These are phyloP conservation scores for Halictus ligatus DNA, from an alignment of 2,888 invertebrate species.

Conservation along the genomic window DNA sequence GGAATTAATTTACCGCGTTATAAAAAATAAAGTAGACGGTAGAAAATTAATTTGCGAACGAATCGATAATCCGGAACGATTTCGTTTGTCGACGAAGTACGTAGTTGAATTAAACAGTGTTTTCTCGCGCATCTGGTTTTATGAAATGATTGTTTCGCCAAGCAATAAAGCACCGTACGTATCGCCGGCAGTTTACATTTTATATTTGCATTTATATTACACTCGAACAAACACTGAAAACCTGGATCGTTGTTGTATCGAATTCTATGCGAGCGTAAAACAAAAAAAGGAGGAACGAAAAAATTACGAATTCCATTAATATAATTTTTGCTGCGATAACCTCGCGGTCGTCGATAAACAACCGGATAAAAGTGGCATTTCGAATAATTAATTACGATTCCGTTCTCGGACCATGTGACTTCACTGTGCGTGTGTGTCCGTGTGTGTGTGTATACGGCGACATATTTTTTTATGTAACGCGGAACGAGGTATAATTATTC, in stretches of 20 bases:
- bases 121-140: not conserved
- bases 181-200: not conserved
- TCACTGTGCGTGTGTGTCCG: no score
- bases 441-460: not conserved
- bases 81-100: not conserved
- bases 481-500: not conserved
- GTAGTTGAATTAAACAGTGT: constrained; percentile 6
- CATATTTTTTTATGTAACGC: constrained; percentile 9
- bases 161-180: not conserved
- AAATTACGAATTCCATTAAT: not conserved
- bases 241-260: not conserved
- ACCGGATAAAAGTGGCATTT: not conserved
- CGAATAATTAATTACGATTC: not conserved
- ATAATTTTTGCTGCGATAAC: not conserved
- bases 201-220: not conserved
- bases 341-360: not conserved
- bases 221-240: not conserved
- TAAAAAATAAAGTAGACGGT: not conserved
- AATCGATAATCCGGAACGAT: not conserved
- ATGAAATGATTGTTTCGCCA: constrained; percentile 4
- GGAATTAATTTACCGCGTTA: not conserved
- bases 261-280: not conserved
- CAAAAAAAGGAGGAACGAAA: not conserved
- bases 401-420: not conserved
- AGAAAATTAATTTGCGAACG: not conserved